Base-by-base conservation (phyloP, 2,888 invertebrate species). In the Cyclophora albipunctata region DNA sequence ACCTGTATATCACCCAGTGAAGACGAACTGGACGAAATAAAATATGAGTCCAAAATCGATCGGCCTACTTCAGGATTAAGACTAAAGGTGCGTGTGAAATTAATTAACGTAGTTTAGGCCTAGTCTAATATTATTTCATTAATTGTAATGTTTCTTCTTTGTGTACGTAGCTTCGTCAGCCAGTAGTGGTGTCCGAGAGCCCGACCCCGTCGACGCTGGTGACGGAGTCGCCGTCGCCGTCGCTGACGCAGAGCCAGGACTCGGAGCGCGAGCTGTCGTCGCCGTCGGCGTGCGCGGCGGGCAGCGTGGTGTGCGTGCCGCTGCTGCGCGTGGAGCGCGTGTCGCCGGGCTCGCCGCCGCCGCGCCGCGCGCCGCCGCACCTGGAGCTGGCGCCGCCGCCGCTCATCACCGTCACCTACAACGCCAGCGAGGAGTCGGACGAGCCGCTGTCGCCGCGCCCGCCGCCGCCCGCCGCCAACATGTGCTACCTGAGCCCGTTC, bases 401-500 rank as follows among this genome's bases (percentile, higher is more conserved):
- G 0, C 81, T 92, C 64, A 93, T 94, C 63, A 94, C 93, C 6
- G 92, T 95, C 35, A 94, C 94, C 0, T 92, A 92, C 62, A 94
- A 93, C 64, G 91, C 93, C 77, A 94, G 93, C 66, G 94, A 94
- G 75, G 94, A 95, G 77, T 94, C 94, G 3, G 94, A 95, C 66
- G 94, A 94, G 60, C 91, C 92, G 3, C 75, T 92, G 61, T 93
- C 93, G 6, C 92, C 93, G 2, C 90, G 92, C 45, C 88, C 90
- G 0, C 90, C 90, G 34, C 87, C 84, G 35, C 90, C 85, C 5
- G 87, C 86, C 3, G 81, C 81, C 34, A 89, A 90, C 40, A 93
- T 94, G 93, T 92, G 93, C 63, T 95, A 94, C 69, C 78, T 95
- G 7, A 94, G 94, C 73, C 95, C 95, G 0, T 95, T 95, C 73